Evolutionary conservation across 2,113 vertebrate species (phyloP).

Genomic region (Hucho hucho): DNA sequence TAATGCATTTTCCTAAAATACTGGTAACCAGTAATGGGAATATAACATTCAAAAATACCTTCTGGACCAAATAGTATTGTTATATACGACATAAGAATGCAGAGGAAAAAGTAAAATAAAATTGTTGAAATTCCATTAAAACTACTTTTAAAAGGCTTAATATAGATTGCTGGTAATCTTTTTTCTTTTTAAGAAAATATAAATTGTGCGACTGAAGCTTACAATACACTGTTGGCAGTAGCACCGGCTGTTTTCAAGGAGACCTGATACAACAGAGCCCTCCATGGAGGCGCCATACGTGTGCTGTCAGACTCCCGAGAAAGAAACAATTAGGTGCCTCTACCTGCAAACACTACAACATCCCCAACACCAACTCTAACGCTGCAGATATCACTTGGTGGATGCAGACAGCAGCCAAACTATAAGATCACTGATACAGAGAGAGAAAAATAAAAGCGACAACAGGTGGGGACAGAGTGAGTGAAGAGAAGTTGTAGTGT

Average conservation of each 20-base stretch:
- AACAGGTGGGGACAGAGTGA: conserved; percentile 65
- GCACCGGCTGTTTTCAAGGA: conserved; percentile 50
- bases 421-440: conserved; percentile 50
- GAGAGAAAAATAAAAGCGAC: conserved; percentile 48
- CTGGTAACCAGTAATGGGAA: conserved; percentile 52
- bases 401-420: conserved; percentile 65
- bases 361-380: conserved; percentile 45
- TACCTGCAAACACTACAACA: background rate
- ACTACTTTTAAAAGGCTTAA: conserved; percentile 89
- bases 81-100: conserved; percentile 65
- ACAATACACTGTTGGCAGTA: conserved; percentile 74
- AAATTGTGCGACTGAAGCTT: conserved; percentile 78
- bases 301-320: conserved; percentile 37
- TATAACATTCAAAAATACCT: conserved; percentile 56
- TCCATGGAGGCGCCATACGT: conserved; percentile 58
- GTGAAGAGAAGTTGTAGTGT: conserved; percentile 83
- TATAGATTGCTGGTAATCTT: conserved; percentile 77
- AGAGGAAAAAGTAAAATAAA: conserved; percentile 76
- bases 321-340: conserved; percentile 31
- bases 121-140: conserved; percentile 80
- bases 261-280: conserved; percentile 58
- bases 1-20: conserved; percentile 57
- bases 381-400: conserved; percentile 62
- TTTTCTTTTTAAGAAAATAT: conserved; percentile 75
- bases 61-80: conserved; percentile 66